A percentile compares a stretch with the other conserved stretches of the same genome.
Evolutionary conservation across 2,797 vertebrate genomes (phyloP).

Genomic region (Cryptoblepharus egeriae): DNA sequence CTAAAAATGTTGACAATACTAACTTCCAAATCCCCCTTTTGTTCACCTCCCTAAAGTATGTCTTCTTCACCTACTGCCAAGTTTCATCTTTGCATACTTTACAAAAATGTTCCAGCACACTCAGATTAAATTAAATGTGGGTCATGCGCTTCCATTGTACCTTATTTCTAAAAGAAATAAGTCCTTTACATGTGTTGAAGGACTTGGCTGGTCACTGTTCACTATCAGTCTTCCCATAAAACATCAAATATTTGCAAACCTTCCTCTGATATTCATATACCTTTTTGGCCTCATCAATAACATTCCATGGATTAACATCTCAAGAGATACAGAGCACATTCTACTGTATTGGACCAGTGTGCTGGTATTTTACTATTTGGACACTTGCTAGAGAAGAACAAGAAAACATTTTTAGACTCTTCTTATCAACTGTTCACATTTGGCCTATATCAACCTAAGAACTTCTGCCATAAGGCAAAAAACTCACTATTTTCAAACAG

Average conservation of each 20-base stretch:
- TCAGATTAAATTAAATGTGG: not conserved
- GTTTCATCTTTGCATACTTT: slow-evolving; percentile 4
- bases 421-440: not conserved
- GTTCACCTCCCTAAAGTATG: not conserved
- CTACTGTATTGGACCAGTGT: not conserved
- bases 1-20: slow-evolving; percentile 44
- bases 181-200: not conserved
- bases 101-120: not conserved
- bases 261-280: not conserved
- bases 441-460: not conserved
- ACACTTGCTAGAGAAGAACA: no score
- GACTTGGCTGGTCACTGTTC: not conserved
- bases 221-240: not conserved
- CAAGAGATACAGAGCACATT: not conserved
- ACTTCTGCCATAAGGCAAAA: not conserved
- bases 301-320: not conserved
- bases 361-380: not conserved
- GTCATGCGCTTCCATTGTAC: not conserved
- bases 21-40: slow-evolving; percentile 17
- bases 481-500: not conserved
- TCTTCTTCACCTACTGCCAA: not conserved
- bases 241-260: not conserved
- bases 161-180: not conserved
- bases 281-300: not conserved
- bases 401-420: not conserved